phyloP scores from a whole-genome alignment of 2,113 vertebrate species.

The Platichthys flesus region DNA sequence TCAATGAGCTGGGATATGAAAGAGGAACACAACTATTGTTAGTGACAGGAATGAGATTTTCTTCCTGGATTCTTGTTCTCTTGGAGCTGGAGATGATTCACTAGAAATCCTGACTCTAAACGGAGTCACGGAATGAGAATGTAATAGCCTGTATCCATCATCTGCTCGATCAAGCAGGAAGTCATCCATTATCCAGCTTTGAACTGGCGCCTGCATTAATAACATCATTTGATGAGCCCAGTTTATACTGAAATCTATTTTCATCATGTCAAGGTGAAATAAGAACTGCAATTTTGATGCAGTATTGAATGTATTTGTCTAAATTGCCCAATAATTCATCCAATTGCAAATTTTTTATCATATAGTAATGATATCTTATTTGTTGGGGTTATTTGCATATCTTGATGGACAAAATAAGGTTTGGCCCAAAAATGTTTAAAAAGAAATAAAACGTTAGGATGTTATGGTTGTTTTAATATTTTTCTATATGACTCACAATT shows the following conservation, averaged over 20 bases:
- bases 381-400: no score
- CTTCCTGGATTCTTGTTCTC: conserved; percentile 29
- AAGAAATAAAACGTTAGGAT: no score
- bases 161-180: conserved; percentile 37
- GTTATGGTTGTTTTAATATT: no score
- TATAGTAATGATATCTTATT: no score
- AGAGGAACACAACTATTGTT: not conserved
- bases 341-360: no score
- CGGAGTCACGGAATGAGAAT: not conserved
- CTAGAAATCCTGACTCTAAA: not conserved
- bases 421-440: no score
- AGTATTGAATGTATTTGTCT: no score
- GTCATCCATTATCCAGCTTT: conserved; percentile 23
- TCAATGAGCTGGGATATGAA: no score
- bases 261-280: not conserved
- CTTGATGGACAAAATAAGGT: no score
- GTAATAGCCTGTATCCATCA: conserved; percentile 2
- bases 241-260: not conserved
- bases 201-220: conserved; percentile 5
- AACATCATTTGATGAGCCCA: not conserved
- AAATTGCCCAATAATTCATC: no score
- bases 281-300: not conserved
- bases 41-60: conserved; percentile 23
- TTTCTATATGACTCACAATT: not conserved
- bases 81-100: conserved; percentile 12